A percentile compares a stretch with the other conserved stretches of the same genome.
phyloP scores from a whole-genome alignment of 2,113 vertebrate genomes.

The Ibidorhyncha struthersii region DNA sequence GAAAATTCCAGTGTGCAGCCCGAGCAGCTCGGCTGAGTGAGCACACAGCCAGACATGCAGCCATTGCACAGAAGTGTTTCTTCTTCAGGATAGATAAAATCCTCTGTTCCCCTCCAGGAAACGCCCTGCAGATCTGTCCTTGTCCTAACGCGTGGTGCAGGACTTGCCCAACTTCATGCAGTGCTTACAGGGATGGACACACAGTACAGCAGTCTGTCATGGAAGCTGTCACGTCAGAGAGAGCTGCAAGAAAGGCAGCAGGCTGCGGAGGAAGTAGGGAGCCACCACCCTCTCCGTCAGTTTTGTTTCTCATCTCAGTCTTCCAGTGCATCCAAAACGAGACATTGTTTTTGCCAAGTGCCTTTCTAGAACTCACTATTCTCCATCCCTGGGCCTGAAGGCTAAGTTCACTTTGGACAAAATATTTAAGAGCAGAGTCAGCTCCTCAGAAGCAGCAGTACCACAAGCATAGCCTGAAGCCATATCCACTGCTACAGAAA shows the following conservation, averaged over 20 bases:
- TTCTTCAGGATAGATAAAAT: background rate
- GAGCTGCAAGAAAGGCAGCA: background rate
- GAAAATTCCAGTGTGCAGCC: background rate
- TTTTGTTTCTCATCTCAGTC: background rate
- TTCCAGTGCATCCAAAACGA: background rate
- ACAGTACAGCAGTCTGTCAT: background rate
- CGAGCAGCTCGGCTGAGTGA: background rate
- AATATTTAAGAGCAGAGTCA: background rate
- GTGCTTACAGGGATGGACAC: background rate
- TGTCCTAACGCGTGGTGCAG: fast-evolving
- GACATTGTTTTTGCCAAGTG: background rate
- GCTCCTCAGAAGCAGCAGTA: background rate
- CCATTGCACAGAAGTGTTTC: background rate
- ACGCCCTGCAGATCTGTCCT: background rate
- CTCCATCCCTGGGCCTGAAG: background rate
- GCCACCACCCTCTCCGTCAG: background rate
- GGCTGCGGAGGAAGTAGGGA: background rate
- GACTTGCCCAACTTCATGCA: background rate
- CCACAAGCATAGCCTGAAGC: background rate
- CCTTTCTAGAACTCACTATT: background rate
- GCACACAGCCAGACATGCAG: background rate
- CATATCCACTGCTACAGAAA: background rate
- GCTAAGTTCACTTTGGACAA: background rate
- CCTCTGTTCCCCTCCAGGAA: background rate
- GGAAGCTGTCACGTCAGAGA: background rate